Conservation (phyloP, 2,888 invertebrate species). For the Dolomedes plantarius region DNA sequence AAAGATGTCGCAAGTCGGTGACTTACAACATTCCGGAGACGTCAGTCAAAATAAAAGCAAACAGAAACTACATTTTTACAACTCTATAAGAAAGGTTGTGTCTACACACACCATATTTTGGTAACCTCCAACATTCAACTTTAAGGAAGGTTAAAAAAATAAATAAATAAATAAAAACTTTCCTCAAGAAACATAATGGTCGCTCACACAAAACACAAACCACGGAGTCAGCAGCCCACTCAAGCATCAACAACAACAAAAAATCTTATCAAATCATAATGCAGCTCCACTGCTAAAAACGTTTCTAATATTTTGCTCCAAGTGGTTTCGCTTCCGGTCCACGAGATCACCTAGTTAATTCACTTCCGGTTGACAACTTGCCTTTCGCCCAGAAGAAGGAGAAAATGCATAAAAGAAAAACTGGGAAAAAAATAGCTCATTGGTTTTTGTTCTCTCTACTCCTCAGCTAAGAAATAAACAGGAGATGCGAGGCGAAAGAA, state of each 20-base stretch:
- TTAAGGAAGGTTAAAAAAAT: neutral
- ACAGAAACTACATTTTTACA: too few species aligned
- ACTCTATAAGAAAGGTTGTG: too few species aligned
- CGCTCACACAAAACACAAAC: neutral
- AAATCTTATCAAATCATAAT: slow-evolving; percentile 27
- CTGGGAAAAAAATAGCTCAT: slow-evolving; percentile 31
- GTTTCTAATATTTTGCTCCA: slow-evolving; percentile 55
- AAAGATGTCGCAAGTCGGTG: too few species aligned
- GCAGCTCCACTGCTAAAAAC: slow-evolving; percentile 6
- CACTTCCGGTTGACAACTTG: slow-evolving; percentile 70
- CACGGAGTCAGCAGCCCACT: slow-evolving; percentile 1
- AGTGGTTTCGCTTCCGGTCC: slow-evolving; percentile 66
- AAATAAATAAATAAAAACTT: too few species aligned
- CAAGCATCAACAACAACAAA: slow-evolving; percentile 15
- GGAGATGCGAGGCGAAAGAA: slow-evolving; percentile 63
- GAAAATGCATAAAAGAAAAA: slow-evolving; percentile 34
- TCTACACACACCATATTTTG: neutral
- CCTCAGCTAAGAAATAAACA: slow-evolving; percentile 58
- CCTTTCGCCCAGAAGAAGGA: slow-evolving; percentile 26
- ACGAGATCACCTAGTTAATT: slow-evolving; percentile 69
- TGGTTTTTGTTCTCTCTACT: slow-evolving; percentile 61
- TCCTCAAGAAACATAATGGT: slow-evolving; percentile 37
- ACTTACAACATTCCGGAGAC: too few species aligned
- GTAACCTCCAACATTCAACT: neutral
- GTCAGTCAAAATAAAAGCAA: too few species aligned